Evolutionary conservation across 2,888 invertebrate species (phyloP).

Genomic region (Hermaeophaga mercurialis): DNA sequence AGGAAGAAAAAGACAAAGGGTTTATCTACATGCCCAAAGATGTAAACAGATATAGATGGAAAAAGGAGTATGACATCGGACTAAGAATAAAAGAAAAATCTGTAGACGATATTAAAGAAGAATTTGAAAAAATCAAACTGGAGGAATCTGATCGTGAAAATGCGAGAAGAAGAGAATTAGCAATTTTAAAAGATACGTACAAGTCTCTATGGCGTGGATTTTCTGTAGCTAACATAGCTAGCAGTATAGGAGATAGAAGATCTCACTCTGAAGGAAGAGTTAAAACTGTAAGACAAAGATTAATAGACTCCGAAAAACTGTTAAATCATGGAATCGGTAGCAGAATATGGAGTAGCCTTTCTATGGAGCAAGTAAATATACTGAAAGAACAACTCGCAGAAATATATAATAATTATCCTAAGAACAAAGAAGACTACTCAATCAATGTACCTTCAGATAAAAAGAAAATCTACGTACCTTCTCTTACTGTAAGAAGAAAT

Average conservation of each 20-base stretch:
- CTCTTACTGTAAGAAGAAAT: slow-evolving; percentile 58
- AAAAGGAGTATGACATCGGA: slow-evolving; percentile 73
- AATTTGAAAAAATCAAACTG: slow-evolving; percentile 69
- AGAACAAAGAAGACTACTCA: slow-evolving; percentile 63
- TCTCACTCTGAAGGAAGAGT: slow-evolving; percentile 57
- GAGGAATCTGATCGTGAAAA: slow-evolving; percentile 60
- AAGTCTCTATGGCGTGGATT: slow-evolving; percentile 84
- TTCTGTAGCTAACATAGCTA: slow-evolving; percentile 80
- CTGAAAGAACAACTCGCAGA: slow-evolving; percentile 80
- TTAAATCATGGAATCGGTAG: slow-evolving; percentile 69
- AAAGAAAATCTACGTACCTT: slow-evolving; percentile 32
- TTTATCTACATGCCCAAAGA: slow-evolving; percentile 81
- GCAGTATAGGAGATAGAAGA: slow-evolving; percentile 68
- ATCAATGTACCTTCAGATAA: slow-evolving; percentile 63
- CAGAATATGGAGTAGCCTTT: slow-evolving; percentile 81
- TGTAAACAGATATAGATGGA: slow-evolving; percentile 77
- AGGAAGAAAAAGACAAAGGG: slow-evolving; percentile 81
- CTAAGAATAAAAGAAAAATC: slow-evolving; percentile 84
- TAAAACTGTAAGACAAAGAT: slow-evolving; percentile 39
- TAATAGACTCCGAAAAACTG: slow-evolving; percentile 49
- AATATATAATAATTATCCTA: slow-evolving; percentile 69
- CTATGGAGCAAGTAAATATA: slow-evolving; percentile 81
- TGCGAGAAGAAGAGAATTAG: slow-evolving; percentile 55
- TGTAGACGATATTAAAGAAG: slow-evolving; percentile 82
- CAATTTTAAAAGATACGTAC: slow-evolving; percentile 68